These are phyloP conservation scores for Trachops cirrhosus DNA, from an alignment of 2,797 vertebrate genomes.

Conservation along the genomic window DNA sequence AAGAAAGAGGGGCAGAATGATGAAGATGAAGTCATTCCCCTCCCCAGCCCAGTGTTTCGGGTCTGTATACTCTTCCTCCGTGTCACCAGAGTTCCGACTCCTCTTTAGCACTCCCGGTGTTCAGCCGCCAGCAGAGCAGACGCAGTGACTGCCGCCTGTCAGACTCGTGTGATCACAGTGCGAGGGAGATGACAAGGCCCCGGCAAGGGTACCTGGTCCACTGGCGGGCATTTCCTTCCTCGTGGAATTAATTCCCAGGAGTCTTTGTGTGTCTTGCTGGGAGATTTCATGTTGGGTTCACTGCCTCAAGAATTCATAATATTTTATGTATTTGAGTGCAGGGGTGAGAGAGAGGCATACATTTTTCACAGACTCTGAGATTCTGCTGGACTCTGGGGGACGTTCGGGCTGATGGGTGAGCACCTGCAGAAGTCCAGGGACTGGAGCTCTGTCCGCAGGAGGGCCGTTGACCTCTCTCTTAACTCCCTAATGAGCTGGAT, in stretches of 20 bases:
- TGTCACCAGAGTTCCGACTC: background rate
- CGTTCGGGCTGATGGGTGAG: background rate
- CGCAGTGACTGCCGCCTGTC: background rate
- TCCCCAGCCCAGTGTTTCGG: rapidly evolving
- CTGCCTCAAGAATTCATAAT: background rate
- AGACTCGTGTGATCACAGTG: background rate
- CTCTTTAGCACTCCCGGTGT: background rate
- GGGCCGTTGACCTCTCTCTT: too few species aligned
- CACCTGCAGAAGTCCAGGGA: background rate
- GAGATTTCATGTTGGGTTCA: background rate
- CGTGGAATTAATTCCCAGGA: background rate
- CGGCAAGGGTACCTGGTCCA: background rate
- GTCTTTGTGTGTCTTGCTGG: background rate
- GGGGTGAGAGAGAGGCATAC: background rate
- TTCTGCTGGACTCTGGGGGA: background rate
- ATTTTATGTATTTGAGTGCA: background rate
- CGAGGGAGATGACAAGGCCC: background rate
- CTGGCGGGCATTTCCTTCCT: background rate
- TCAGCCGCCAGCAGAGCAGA: background rate
- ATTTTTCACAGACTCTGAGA: background rate
- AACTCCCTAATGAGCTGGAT: background rate
- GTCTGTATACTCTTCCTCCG: background rate
- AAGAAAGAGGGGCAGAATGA: background rate
- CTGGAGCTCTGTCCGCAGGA: background rate
- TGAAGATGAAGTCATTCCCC: rapidly evolving